Evolutionary conservation across 1,140 invertebrate genomes (phyloP).

Genomic region (Drosophila baimaii): DNA sequence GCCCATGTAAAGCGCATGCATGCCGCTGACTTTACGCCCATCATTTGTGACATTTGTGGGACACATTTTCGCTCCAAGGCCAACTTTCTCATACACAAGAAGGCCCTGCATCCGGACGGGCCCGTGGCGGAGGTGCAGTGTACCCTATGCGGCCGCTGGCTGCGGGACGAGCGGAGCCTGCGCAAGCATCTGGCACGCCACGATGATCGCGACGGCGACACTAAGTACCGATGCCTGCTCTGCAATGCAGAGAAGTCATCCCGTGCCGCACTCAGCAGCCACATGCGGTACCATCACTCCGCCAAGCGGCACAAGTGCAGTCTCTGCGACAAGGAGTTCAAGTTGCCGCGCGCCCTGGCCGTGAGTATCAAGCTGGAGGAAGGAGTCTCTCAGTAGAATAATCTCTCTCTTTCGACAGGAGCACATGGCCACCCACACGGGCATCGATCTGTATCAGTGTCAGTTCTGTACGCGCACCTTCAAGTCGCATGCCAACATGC

Average conservation of each 20-base stretch:
- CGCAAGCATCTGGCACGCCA: slow-evolving; percentile 70
- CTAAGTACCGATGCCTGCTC: slow-evolving; percentile 66
- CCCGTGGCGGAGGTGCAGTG: slow-evolving; percentile 75
- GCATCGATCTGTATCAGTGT: slow-evolving; percentile 75
- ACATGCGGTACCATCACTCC: slow-evolving; percentile 79
- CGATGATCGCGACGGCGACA: slow-evolving; percentile 65
- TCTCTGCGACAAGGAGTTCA: slow-evolving; percentile 78
- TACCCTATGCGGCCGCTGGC: slow-evolving; percentile 70
- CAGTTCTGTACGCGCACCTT: slow-evolving; percentile 76
- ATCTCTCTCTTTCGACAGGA: slow-evolving; percentile 53
- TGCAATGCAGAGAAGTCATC: slow-evolving; percentile 73
- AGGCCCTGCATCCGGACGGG: slow-evolving; percentile 71
- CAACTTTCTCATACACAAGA: slow-evolving; percentile 74
- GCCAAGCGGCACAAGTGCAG: slow-evolving; percentile 69
- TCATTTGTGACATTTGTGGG: slow-evolving; percentile 78
- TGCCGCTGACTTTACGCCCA: slow-evolving; percentile 63
- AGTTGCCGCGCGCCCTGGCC: slow-evolving; percentile 56
- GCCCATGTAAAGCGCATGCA: slow-evolving; percentile 75
- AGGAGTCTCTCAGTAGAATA: not conserved
- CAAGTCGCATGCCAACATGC: slow-evolving; percentile 80
- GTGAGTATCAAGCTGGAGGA: slow-evolving; percentile 43
- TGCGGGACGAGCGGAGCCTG: slow-evolving; percentile 75
- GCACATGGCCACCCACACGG: slow-evolving; percentile 81
- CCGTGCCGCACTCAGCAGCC: slow-evolving; percentile 71
- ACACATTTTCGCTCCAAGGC: slow-evolving; percentile 71